Percentiles rank a stretch among this genome's conserved stretches.
phyloP scores from a whole-genome alignment of 2,797 vertebrate genomes.

The Gobionotothen gibberifrons region DNA sequence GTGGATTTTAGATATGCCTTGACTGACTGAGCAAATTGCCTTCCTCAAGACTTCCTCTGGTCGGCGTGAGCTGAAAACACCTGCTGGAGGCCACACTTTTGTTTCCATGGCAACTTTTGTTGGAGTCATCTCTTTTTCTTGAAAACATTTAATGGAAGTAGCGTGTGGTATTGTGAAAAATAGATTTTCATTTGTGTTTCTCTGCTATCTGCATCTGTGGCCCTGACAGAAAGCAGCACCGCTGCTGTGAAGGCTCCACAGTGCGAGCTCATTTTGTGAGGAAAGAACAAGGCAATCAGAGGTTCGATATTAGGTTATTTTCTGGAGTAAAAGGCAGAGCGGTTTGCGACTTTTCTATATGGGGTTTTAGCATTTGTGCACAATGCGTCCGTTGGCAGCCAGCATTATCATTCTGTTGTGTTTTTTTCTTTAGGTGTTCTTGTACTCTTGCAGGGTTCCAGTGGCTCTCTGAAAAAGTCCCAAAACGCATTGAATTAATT shows the following conservation, averaged over 20 bases:
- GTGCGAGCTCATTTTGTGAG: constrained; percentile 17
- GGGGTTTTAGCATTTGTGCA: not conserved
- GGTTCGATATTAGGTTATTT: constrained; percentile 11
- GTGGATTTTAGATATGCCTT: not conserved
- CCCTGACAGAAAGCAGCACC: constrained; percentile 15
- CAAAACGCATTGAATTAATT: too few relatives aligned
- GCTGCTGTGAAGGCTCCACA: constrained; percentile 17
- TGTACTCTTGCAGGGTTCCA: not conserved
- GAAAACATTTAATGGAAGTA: constrained; percentile 60
- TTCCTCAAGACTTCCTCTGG: constrained; percentile 10
- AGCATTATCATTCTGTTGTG: not conserved
- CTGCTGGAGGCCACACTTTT: constrained; percentile 62
- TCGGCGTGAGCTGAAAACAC: constrained; percentile 56
- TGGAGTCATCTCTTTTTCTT: constrained; percentile 57
- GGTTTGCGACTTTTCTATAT: not conserved
- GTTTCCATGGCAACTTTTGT: constrained; percentile 74
- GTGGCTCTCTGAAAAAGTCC: too few relatives aligned
- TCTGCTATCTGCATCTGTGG: constrained; percentile 47
- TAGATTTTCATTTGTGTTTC: constrained; percentile 46
- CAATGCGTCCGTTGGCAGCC: not conserved
- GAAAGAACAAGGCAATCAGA: not conserved
- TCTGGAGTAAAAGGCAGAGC: not conserved
- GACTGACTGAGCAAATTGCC: constrained; percentile 14
- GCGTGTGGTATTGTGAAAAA: constrained; percentile 47
- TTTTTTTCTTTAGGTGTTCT: not conserved